Evolutionary conservation across 2,888 invertebrate species (phyloP).

Genomic region (Notodonta dromedarius): DNA sequence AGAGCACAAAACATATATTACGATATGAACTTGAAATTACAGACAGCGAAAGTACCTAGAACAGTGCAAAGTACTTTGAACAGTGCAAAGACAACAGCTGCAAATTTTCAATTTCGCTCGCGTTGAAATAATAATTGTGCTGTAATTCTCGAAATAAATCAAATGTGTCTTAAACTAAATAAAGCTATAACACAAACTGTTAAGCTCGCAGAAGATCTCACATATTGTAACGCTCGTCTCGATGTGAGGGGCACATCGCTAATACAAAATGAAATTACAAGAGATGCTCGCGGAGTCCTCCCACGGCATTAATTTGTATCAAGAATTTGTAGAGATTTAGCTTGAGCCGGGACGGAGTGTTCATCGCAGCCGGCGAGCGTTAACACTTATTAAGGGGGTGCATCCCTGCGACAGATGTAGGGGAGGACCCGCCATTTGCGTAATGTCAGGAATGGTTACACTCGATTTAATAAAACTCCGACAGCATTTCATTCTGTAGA

Average conservation of each 20-base stretch:
- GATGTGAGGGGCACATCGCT: slow-evolving; percentile 54
- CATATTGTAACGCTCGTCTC: slow-evolving; percentile 51
- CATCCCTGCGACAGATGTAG: slow-evolving; percentile 84
- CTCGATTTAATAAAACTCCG: slow-evolving; percentile 84
- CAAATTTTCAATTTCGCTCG: slow-evolving; percentile 5
- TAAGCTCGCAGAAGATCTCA: slow-evolving; percentile 47
- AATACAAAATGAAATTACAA: slow-evolving; percentile 78
- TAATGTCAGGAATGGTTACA: slow-evolving; percentile 84
- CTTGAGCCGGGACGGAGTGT: slow-evolving; percentile 77
- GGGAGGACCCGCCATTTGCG: slow-evolving; percentile 83
- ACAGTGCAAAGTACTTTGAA: not conserved
- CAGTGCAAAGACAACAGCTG: not conserved
- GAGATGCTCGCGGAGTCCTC: slow-evolving; percentile 69
- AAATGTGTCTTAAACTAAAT: slow-evolving; percentile 27
- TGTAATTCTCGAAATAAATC: not conserved
- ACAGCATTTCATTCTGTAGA: slow-evolving; percentile 83
- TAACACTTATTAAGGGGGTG: slow-evolving; percentile 84
- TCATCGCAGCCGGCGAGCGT: slow-evolving; percentile 82
- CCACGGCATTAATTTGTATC: slow-evolving; percentile 82
- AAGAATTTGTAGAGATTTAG: slow-evolving; percentile 84
- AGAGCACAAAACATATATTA: not conserved
- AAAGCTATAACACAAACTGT: slow-evolving; percentile 39
- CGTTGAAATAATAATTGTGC: slow-evolving; percentile 18
- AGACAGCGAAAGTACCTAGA: not conserved
- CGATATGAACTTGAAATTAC: slow-evolving; percentile 10